These are phyloP conservation scores for Ectropis crepuscularia DNA, from an alignment of 2,888 invertebrate species.

Conservation along the genomic window DNA sequence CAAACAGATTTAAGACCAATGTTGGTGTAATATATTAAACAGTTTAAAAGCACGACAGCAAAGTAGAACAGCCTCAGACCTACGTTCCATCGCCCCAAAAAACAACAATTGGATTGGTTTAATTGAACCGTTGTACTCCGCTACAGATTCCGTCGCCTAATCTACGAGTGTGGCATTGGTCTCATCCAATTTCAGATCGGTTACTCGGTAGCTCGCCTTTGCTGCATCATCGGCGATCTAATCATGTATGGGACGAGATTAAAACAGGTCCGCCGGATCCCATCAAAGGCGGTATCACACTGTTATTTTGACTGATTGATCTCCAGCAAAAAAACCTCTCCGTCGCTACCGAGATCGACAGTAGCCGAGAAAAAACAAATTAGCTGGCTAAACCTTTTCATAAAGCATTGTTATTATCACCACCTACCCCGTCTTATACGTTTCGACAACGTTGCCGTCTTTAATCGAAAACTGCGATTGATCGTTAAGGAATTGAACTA, in stretches of 20 bases:
- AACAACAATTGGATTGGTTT: conserved; percentile 31
- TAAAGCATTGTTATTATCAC: conserved; percentile 83
- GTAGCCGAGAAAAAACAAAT: conserved; percentile 85
- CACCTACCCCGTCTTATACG: conserved; percentile 74
- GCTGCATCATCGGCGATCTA: conserved; percentile 83
- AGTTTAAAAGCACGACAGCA: conserved; percentile 3
- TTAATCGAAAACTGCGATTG: conserved; percentile 52
- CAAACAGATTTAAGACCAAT: neutral
- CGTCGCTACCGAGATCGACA: conserved; percentile 83
- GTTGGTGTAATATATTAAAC: neutral
- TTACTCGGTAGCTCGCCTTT: conserved; percentile 64
- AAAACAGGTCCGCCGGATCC: conserved; percentile 81
- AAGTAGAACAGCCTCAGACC: conserved; percentile 7
- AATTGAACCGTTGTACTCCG: conserved; percentile 38
- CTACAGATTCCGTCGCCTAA: conserved; percentile 60
- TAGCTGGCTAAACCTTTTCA: conserved; percentile 85
- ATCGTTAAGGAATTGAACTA: conserved; percentile 52
- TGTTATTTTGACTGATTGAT: conserved; percentile 86
- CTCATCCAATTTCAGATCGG: conserved; percentile 76
- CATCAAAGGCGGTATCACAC: conserved; percentile 85
- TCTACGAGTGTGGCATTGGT: conserved; percentile 66
- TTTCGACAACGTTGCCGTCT: conserved; percentile 57
- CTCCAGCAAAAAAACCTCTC: conserved; percentile 75
- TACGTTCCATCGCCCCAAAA: conserved; percentile 25
- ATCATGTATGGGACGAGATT: conserved; percentile 83